Conservation (phyloP, 2,888 invertebrate species). For the Cantharis rustica region DNA sequence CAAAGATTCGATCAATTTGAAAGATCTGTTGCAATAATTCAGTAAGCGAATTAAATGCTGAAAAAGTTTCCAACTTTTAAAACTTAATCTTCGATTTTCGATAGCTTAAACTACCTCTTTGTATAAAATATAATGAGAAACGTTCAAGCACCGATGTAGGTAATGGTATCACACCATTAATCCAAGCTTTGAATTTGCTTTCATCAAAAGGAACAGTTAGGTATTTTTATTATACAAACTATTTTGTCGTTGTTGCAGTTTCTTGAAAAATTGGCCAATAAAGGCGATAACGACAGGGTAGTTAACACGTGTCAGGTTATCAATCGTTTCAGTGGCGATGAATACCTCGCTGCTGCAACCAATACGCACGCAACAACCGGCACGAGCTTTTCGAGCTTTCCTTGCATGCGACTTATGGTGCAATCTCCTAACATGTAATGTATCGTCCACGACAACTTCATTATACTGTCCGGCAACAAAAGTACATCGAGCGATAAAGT, state of each 20-base stretch:
- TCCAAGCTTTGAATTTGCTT: background rate
- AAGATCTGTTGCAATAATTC: background rate
- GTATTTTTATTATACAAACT: background rate
- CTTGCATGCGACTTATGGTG: constrained; percentile 17
- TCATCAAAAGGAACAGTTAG: background rate
- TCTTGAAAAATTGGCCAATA: constrained; percentile 47
- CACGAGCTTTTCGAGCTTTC: constrained; percentile 12
- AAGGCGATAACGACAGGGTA: constrained; percentile 45
- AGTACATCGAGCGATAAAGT: background rate
- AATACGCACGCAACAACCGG: constrained; percentile 35
- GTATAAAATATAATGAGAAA: background rate
- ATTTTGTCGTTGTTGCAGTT: constrained; percentile 17
- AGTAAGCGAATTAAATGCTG: background rate
- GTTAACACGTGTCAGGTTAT: constrained; percentile 46
- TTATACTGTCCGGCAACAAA: background rate
- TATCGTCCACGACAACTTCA: constrained; percentile 15
- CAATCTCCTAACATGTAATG: constrained; percentile 6
- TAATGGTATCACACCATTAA: background rate
- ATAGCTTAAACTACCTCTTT: background rate
- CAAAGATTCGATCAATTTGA: background rate
- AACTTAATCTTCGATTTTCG: background rate
- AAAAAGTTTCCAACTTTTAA: background rate
- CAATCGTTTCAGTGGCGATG: constrained; percentile 37
- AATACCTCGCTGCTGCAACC: constrained; percentile 27
- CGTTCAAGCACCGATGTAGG: background rate